Conservation (phyloP, 1,140 invertebrate genomes). For the Penaeus vannamei region DNA sequence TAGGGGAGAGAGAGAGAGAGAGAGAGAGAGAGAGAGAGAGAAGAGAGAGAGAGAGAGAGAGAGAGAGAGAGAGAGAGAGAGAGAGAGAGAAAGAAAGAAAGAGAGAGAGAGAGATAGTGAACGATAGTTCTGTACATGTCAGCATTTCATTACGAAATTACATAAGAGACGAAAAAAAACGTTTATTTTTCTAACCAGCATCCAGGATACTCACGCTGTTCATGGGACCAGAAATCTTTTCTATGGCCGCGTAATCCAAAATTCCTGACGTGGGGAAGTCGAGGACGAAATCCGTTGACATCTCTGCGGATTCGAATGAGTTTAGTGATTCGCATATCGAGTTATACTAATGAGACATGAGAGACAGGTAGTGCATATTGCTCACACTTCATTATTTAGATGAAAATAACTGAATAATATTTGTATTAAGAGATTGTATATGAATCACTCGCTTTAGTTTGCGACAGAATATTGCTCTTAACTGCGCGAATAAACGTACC, state of each 20-base stretch:
- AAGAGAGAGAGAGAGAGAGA: too few species aligned
- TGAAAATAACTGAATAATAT: too few species aligned
- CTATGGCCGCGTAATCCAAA: slow-evolving; percentile 75
- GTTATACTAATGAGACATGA: neutral
- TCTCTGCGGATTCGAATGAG: slow-evolving; percentile 69
- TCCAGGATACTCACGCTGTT: slow-evolving; percentile 39
- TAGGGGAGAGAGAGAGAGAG: neutral
- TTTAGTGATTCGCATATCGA: neutral
- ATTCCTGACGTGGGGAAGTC: slow-evolving; percentile 75
- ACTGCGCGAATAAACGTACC: slow-evolving; percentile 82
- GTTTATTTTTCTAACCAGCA: neutral
- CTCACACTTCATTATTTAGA: too few species aligned
- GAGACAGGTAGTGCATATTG: too few species aligned
- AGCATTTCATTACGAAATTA: too few species aligned
- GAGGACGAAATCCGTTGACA: slow-evolving; percentile 74
- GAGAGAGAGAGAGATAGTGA: neutral
- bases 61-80: neutral
- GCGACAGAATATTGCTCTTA: slow-evolving; percentile 78
- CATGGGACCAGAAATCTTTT: slow-evolving; percentile 69
- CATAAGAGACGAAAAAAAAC: neutral
- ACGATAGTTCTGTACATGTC: neutral
- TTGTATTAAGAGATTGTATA: neutral
- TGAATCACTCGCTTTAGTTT: neutral
- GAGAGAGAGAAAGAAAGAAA: neutral
- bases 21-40: neutral